phyloP scores from a whole-genome alignment of 2,797 vertebrate species.

The Cottoperca gobio region DNA sequence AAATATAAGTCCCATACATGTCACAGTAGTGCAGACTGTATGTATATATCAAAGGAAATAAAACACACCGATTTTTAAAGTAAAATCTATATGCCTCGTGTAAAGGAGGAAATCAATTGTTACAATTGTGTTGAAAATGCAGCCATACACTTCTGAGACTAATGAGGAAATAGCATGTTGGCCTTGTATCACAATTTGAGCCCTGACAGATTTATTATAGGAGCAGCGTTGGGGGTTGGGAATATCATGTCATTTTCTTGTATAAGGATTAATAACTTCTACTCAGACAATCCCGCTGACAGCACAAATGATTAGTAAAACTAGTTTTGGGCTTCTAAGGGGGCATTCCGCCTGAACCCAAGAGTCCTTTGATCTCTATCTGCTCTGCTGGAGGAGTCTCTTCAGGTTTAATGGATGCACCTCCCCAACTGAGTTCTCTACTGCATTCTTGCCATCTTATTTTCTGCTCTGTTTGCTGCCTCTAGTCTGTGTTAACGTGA shows the following conservation, averaged over 20 bases:
- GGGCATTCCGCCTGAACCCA: slow-evolving; percentile 58
- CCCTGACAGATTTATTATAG: slow-evolving; percentile 19
- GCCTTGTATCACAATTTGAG: slow-evolving; percentile 14
- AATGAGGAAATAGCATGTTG: slow-evolving; percentile 14
- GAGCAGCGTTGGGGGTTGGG: slow-evolving; percentile 14
- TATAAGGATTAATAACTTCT: slow-evolving; percentile 65
- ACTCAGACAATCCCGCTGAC: slow-evolving; percentile 49
- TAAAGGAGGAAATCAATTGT: background rate
- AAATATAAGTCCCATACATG: background rate
- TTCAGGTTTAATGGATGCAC: slow-evolving; percentile 70
- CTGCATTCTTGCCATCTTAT: slow-evolving; percentile 54
- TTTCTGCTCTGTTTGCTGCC: slow-evolving; percentile 67
- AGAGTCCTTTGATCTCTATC: slow-evolving; percentile 76
- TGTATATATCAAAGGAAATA: background rate
- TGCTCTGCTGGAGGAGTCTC: slow-evolving; percentile 70
- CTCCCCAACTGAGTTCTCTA: slow-evolving; percentile 61
- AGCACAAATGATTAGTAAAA: slow-evolving; percentile 69
- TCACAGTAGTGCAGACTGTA: background rate
- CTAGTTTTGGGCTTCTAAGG: slow-evolving; percentile 52
- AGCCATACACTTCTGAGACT: background rate
- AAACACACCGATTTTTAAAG: slow-evolving; percentile 1
- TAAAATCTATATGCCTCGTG: background rate
- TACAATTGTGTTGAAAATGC: background rate
- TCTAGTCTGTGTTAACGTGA: slow-evolving; percentile 71
- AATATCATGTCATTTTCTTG: slow-evolving; percentile 48